phyloP scores from a whole-genome alignment of 2,888 invertebrate species.

The Bombylius discolor region DNA sequence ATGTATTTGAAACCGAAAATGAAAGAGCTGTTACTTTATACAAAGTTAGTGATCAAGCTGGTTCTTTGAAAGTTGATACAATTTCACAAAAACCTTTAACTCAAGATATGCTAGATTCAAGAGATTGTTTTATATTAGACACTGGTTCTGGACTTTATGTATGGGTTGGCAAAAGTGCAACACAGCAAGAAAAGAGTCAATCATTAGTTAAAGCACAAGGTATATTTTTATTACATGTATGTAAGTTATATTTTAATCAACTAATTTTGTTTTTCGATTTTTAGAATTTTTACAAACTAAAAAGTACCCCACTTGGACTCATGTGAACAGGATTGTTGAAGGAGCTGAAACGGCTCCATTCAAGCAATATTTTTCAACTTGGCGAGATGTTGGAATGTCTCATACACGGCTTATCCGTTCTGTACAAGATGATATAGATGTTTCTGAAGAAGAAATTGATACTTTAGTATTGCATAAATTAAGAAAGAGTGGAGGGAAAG shows the following conservation, averaged over 20 bases:
- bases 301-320: slow-evolving; percentile 64
- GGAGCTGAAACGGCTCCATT: slow-evolving; percentile 75
- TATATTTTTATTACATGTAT: slow-evolving; percentile 17
- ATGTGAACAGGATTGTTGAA: slow-evolving; percentile 57
- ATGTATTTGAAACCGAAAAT: slow-evolving; percentile 53
- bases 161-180: slow-evolving; percentile 70
- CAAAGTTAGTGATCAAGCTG: slow-evolving; percentile 55
- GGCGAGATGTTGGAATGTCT: slow-evolving; percentile 55
- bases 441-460: slow-evolving; percentile 23
- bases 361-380: slow-evolving; percentile 75
- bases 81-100: slow-evolving; percentile 58
- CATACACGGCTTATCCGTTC: slow-evolving; percentile 45
- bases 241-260: not conserved
- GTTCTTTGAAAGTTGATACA: slow-evolving; percentile 51
- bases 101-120: slow-evolving; percentile 43
- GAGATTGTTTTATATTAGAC: slow-evolving; percentile 67
- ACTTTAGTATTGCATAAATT: slow-evolving; percentile 29
- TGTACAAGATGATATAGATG: slow-evolving; percentile 31
- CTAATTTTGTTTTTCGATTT: slow-evolving; percentile 21
- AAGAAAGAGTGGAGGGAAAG: slow-evolving; percentile 45
- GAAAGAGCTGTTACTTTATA: slow-evolving; percentile 52
- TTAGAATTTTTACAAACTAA: slow-evolving; percentile 44
- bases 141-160: slow-evolving; percentile 69
- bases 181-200: slow-evolving; percentile 57
- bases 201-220: slow-evolving; percentile 58